Base-by-base conservation (phyloP, 1,140 invertebrate genomes). In the Helicorthomorpha holstii region DNA sequence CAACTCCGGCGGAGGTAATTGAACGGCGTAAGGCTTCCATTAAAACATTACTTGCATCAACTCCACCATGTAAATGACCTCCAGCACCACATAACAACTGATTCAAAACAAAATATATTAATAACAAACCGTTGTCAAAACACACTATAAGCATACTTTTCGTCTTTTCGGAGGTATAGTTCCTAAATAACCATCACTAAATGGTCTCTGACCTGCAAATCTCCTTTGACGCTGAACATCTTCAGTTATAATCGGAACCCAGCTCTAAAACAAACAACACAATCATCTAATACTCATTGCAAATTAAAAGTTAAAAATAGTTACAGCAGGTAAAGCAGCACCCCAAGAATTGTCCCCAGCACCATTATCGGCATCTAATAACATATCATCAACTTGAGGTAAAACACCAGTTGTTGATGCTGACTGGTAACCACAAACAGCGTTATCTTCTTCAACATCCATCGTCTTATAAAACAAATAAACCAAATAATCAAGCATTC, bases 181-280 rank as follows among this genome's bases (percentile, higher is more conserved):
- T 22, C 77, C 77, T 29, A 88, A 67, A 63, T 89, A 89, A n/a
- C 82, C 82, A 68, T 88, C 85, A 56, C 83, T 85, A 56, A 82
- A 80, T 4, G 79, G 76, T 3, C 67, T 57, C 50, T 75, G 69
- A 7, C 65, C 60, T 24, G 63, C 63, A 52, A 73, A 75, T 54
- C 77, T 67, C 57, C 78, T 66, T 58, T 83, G 81, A 42, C 75
- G 69, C 55, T 79, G 73, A 24, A 77, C 66, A 63, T 89, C 85
- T 21, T 77, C 71, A 4, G 79, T 75, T 48, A 89, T 85, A 48
- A 85, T 79, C 2, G 85, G 83, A 22, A 89, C 76, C 85, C 84
- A 88, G 44, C 85, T 81, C 80, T 83, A 53, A 2, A 57, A 54
- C 59, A 59, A 42, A 49, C 54, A 48, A 52, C 44, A 60, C 61